Conservation (phyloP, 2,113 vertebrate genomes). For the Aptenodytes patagonicus region DNA sequence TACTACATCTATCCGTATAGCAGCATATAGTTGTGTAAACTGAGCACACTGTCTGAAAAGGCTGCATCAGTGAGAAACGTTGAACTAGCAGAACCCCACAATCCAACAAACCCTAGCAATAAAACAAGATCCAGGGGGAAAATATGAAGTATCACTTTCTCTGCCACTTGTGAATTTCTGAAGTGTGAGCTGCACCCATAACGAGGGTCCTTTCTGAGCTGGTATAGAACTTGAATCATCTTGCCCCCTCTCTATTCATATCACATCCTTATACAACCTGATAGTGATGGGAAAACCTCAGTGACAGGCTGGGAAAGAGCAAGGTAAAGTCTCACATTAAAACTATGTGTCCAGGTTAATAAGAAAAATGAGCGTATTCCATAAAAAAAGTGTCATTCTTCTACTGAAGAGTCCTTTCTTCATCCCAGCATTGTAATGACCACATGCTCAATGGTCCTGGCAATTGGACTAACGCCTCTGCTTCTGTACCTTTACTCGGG, state of each 20-base stretch:
- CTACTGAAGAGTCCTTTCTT: not conserved
- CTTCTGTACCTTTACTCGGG: slow-evolving; percentile 79
- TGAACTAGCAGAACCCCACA: not conserved
- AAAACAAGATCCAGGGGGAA: not conserved
- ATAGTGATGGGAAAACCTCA: not conserved
- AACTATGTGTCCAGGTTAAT: not conserved
- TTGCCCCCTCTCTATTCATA: not conserved
- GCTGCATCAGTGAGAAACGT: not conserved
- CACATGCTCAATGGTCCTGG: slow-evolving; percentile 77
- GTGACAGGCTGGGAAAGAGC: not conserved
- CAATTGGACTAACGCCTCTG: slow-evolving; percentile 84
- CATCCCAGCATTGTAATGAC: slow-evolving; percentile 84
- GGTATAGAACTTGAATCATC: not conserved
- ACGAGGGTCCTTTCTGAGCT: not conserved
- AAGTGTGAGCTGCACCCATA: not conserved
- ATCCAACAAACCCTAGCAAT: not conserved
- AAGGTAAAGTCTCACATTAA: not conserved
- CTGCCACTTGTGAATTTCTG: not conserved
- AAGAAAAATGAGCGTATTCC: not conserved
- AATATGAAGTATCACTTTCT: not conserved
- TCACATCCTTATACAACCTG: not conserved
- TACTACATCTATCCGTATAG: not conserved
- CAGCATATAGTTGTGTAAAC: not conserved
- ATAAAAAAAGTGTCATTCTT: not conserved
- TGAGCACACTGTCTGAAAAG: not conserved